Conservation (phyloP, 2,797 vertebrate genomes). For the Spondyliosoma cantharus region DNA sequence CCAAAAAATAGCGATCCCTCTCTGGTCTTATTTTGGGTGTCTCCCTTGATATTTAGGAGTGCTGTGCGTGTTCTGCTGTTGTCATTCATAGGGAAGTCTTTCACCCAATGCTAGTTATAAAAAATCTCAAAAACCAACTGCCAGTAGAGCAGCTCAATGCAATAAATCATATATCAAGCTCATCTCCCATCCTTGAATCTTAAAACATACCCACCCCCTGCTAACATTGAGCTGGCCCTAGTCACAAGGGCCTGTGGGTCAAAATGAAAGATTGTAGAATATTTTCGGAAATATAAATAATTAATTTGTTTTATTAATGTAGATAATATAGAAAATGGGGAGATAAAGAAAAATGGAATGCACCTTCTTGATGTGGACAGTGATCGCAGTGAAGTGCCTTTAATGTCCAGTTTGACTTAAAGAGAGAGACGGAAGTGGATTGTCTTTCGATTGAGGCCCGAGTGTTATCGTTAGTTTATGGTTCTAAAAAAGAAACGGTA, state of each 20-base stretch:
- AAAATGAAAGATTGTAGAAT: slow-evolving; percentile 66
- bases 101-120: slow-evolving; percentile 34
- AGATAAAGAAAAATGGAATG: slow-evolving; percentile 40
- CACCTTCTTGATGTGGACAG: slow-evolving; percentile 71
- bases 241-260: slow-evolving; percentile 8
- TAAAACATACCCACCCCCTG: slow-evolving; percentile 7
- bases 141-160: slow-evolving; percentile 67
- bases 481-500: slow-evolving; percentile 42
- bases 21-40: slow-evolving; percentile 29
- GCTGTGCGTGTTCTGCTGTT: slow-evolving; percentile 38
- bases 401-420: slow-evolving; percentile 72
- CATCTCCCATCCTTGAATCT: slow-evolving; percentile 52
- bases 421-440: slow-evolving; percentile 35
- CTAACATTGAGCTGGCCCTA: slow-evolving; percentile 29
- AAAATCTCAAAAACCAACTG: slow-evolving; percentile 45
- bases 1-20: not conserved
- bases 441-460: slow-evolving; percentile 46
- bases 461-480: slow-evolving; percentile 52
- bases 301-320: slow-evolving; percentile 56
- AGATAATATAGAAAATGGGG: slow-evolving; percentile 39
- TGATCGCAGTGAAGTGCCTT: slow-evolving; percentile 84
- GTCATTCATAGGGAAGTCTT: slow-evolving; percentile 21
- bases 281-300: slow-evolving; percentile 55
- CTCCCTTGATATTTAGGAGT: slow-evolving; percentile 39
- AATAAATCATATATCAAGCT: slow-evolving; percentile 71